Conservation (phyloP, 2,797 vertebrate genomes). For the Aselliscus stoliczkanus region DNA sequence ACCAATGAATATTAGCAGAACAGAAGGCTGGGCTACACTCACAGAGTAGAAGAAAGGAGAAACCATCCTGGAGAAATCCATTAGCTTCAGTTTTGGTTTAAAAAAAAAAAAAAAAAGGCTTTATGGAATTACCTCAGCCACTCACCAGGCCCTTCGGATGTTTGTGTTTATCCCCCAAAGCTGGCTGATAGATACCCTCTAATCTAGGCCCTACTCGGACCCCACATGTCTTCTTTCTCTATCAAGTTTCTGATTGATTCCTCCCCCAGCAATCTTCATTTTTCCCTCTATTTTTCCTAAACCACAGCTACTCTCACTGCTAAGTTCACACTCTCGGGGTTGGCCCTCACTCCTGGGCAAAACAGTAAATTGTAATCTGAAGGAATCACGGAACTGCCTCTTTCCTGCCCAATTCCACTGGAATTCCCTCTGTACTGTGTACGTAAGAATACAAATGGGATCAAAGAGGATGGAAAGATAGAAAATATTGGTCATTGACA, state of each 20-base stretch:
- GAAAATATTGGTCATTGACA: neutral
- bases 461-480: neutral
- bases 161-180: neutral
- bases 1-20: slow-evolving; percentile 58
- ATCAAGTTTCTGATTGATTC: neutral
- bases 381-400: neutral
- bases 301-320: neutral
- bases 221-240: neutral
- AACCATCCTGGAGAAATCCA: slow-evolving; percentile 21
- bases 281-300: neutral
- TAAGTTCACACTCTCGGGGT: neutral
- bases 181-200: neutral
- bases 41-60: neutral
- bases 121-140: slow-evolving; percentile 18
- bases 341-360: neutral
- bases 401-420: neutral
- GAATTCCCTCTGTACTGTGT: neutral
- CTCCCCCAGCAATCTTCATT: neutral
- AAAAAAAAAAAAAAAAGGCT: neutral
- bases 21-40: slow-evolving; percentile 7
- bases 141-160: neutral
- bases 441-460: neutral
- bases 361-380: neutral
- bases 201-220: neutral
- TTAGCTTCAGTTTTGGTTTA: neutral